Base-by-base conservation (phyloP, 1,140 invertebrate genomes). In the Frieseomelitta varia region DNA sequence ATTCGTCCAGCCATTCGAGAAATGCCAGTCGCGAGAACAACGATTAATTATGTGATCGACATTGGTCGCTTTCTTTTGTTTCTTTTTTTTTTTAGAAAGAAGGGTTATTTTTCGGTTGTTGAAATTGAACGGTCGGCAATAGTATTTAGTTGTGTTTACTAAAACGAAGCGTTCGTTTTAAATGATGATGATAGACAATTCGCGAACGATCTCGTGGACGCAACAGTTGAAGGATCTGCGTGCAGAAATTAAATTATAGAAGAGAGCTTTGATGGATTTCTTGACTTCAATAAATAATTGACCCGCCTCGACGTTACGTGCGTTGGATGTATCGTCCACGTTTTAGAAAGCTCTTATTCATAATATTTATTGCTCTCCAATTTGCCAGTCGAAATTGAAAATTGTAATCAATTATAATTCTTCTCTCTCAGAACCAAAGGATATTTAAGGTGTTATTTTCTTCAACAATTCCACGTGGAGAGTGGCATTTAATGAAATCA, bases 1-100 rank as follows among this genome's bases (percentile, higher is more conserved):
- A 88, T 81, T 69, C 75, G 73, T 73, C 47, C 10, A 88, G 87
- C 81, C 68, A 90, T 86, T 88, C 86, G 65, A 67, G 17, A 65
- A 6, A n/a, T 69, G 10, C 19, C 34, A 12, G 19, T 47, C 68
- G 34, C 65, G 65, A 65, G 58, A 53, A 30, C 68, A 58, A 55
- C 63, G 47, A 88, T 87, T 81, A 84, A 86, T 72, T 88, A 71
- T 21, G 51, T 30, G 55, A 53, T 65, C 84, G 47, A 85, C 24
- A 63, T 34, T 2, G 0, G 0, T 30, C 19, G 3, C 2, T 79
- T 56, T 74, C 56, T 12, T 0, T n/a, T 11, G 24, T 21, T 24
- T 58, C 24, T 21, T 58, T 58, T 58, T 55, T 6, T 55, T 61
- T 61, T 61, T 61, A 61, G 11, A 14, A 61, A 12, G 2, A 12